These are phyloP conservation scores for Pocillopora meandrina DNA, from an alignment of 92 coral and sea anemone genomes.

Conservation along the genomic window DNA sequence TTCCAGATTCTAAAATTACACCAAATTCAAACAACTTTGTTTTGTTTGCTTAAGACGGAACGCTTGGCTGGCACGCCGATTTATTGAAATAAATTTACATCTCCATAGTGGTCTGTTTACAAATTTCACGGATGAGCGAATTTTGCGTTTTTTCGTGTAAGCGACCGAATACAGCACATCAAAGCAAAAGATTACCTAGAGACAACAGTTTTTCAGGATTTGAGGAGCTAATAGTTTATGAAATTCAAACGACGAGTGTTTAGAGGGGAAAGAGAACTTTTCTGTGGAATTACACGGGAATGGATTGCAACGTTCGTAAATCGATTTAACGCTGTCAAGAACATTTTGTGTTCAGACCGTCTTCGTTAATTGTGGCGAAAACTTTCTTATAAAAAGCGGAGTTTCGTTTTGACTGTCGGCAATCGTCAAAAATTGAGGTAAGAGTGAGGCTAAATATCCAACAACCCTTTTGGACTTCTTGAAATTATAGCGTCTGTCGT, in stretches of 20 bases:
- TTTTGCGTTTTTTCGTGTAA: constrained; percentile 26
- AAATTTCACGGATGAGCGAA: constrained; percentile 55
- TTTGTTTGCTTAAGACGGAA: constrained; percentile 12
- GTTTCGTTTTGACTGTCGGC: background rate
- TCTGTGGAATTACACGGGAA: background rate
- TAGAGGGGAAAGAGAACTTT: no score
- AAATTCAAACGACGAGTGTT: background rate
- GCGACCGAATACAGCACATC: background rate
- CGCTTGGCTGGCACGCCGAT: constrained; percentile 10
- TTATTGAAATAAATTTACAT: constrained; percentile 33
- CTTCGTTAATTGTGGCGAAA: background rate
- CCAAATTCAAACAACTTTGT: background rate
- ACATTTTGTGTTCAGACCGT: background rate
- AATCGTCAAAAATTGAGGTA: background rate
- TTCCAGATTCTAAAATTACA: background rate
- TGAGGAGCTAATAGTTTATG: background rate
- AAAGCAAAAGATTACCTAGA: background rate
- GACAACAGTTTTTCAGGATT: no score
- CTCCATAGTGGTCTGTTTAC: constrained; percentile 25
- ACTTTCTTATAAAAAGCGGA: background rate
- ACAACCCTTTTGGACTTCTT: no score
- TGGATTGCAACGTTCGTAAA: background rate
- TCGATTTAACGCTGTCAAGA: no score
- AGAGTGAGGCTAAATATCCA: background rate
- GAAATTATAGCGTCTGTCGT: background rate